These are phyloP conservation scores for Caenorhabditis briggsae DNA, from an alignment of 1,140 invertebrate genomes.

Conservation along the genomic window DNA sequence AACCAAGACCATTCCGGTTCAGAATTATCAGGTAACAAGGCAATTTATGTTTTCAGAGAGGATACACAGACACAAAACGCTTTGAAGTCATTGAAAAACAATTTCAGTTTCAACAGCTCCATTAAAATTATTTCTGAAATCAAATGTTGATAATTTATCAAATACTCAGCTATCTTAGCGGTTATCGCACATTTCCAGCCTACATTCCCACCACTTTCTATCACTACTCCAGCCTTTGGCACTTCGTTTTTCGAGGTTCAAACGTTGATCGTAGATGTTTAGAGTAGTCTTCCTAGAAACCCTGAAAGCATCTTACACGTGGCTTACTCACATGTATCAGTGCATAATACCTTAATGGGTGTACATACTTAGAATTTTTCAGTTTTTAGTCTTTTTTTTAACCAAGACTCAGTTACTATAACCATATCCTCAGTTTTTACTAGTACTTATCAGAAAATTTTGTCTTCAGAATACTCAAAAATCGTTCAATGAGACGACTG, in stretches of 20 bases:
- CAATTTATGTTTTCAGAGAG: not conserved
- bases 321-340: not conserved
- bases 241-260: slow-evolving; percentile 40
- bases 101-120: too few relatives aligned
- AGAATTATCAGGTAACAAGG: slow-evolving; percentile 24
- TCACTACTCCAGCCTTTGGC: slow-evolving; percentile 21
- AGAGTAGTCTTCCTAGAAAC: not conserved
- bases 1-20: slow-evolving; percentile 34
- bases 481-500: slow-evolving; percentile 25
- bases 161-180: too few relatives aligned
- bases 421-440: not conserved
- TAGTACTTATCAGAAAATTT: not conserved
- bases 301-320: not conserved
- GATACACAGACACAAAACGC: not conserved
- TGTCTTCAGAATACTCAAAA: slow-evolving; percentile 30
- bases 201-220: slow-evolving; percentile 29
- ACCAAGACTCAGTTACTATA: not conserved
- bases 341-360: not conserved
- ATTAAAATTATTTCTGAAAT: too few relatives aligned
- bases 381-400: not conserved
- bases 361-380: not conserved
- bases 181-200: not conserved
- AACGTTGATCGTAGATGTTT: not conserved
- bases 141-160: too few relatives aligned
- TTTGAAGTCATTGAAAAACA: too few relatives aligned